Evolutionary conservation across 2,113 vertebrate genomes (phyloP).

Genomic region (Puntigrus tetrazona): DNA sequence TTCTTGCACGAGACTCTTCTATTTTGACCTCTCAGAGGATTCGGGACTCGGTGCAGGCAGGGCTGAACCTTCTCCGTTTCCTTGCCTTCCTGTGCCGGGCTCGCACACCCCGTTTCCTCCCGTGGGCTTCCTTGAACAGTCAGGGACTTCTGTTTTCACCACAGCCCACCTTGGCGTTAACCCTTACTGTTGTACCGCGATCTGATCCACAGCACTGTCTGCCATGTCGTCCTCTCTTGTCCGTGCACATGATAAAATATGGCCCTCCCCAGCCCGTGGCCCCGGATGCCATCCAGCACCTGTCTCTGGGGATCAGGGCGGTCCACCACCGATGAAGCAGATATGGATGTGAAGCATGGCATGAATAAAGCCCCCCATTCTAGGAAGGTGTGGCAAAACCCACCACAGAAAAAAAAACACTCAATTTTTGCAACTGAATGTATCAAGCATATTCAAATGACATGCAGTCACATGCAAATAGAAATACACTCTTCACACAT

Average conservation of each 20-base stretch:
- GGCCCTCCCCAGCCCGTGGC: conserved; percentile 31
- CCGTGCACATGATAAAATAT: conserved; percentile 54
- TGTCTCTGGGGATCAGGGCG: conserved; percentile 68
- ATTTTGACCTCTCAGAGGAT: conserved; percentile 39
- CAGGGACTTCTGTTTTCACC: conserved; percentile 16
- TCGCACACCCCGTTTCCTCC: conserved; percentile 71
- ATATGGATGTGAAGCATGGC: conserved; percentile 61
- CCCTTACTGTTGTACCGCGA: conserved; percentile 36
- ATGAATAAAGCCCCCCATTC: conserved; percentile 14
- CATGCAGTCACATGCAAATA: conserved; percentile 57
- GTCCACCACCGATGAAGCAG: conserved; percentile 51
- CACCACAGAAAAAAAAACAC: background rate
- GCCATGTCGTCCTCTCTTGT: conserved; percentile 57
- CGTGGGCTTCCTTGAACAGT: conserved; percentile 58
- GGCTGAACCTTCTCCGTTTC: conserved; percentile 72
- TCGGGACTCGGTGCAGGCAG: conserved; percentile 50
- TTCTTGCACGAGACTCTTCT: conserved; percentile 34
- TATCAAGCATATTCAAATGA: conserved; percentile 56
- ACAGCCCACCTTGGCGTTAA: conserved; percentile 12
- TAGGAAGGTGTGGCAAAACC: conserved; percentile 33
- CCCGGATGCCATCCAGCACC: conserved; percentile 59
- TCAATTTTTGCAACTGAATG: conserved; percentile 35
- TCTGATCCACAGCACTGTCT: conserved; percentile 19
- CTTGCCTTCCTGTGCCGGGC: conserved; percentile 59
- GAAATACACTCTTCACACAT: conserved; percentile 70